These are phyloP conservation scores for Illadopsis cleaveri DNA, from an alignment of 2,113 vertebrate genomes.

Conservation along the genomic window DNA sequence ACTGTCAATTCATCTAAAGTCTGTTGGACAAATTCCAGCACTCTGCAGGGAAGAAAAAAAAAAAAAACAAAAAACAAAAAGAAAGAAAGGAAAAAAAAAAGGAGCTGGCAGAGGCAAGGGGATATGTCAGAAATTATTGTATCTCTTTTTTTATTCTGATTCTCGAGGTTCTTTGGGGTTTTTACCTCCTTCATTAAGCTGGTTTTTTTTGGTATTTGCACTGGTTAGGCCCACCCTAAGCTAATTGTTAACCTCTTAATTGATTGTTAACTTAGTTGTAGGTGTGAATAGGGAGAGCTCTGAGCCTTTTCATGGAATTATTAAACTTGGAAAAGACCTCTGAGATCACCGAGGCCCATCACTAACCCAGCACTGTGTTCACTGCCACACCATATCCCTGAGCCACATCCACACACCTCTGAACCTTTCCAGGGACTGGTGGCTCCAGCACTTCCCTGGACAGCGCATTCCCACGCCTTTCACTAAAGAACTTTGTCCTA, in stretches of 20 bases:
- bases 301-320: neutral
- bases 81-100: neutral
- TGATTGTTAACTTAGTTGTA: neutral
- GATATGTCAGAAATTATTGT: neutral
- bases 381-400: neutral
- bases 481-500: neutral
- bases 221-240: neutral
- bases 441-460: neutral
- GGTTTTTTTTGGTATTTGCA: neutral
- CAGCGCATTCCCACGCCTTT: neutral
- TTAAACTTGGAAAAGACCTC: neutral
- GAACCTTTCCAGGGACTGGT: neutral
- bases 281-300: neutral
- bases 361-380: neutral
- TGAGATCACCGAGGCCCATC: neutral
- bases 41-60: neutral
- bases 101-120: neutral
- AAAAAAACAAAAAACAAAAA: neutral
- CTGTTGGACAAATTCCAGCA: neutral
- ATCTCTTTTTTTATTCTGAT: neutral
- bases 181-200: neutral
- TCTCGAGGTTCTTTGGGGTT: accelerated
- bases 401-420: neutral
- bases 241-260: neutral
- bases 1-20: neutral